A percentile compares a stretch with the other conserved stretches of the same genome.
phyloP scores from a whole-genome alignment of 2,113 vertebrate species.

The Rousettus leschenaultii region DNA sequence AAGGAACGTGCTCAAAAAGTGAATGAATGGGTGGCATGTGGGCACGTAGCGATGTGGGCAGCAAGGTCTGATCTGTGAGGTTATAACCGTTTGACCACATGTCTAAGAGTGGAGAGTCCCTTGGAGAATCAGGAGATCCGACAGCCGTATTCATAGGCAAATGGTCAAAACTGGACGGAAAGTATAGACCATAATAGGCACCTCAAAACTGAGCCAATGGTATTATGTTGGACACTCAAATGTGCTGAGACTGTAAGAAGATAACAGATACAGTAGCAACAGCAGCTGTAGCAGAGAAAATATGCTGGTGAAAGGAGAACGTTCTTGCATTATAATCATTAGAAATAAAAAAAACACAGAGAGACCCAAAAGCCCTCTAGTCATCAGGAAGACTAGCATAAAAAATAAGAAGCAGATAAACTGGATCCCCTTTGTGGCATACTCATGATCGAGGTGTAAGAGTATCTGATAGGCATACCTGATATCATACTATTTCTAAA shows the following conservation, averaged over 20 bases:
- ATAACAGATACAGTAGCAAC: constrained; percentile 43
- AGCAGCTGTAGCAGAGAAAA: constrained; percentile 23
- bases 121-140: not conserved
- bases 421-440: not conserved
- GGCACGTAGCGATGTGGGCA: not conserved
- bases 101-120: not conserved
- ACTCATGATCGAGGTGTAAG: no score
- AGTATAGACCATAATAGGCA: not conserved
- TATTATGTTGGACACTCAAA: constrained; percentile 8
- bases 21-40: not conserved
- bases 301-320: constrained; percentile 11
- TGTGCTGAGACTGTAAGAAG: constrained; percentile 49
- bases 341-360: not conserved
- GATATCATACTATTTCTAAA: not conserved
- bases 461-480: not conserved
- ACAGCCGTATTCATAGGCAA: not conserved
- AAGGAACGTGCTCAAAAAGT: not conserved
- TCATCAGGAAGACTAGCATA: not conserved
- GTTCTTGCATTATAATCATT: constrained; percentile 61
- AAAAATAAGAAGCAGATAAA: constrained; percentile 10
- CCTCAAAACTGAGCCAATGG: not conserved
- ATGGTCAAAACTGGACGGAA: constrained; percentile 13
- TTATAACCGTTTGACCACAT: not conserved
- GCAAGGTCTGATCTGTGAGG: not conserved
- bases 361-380: not conserved